phyloP scores from a whole-genome alignment of 2,888 invertebrate genomes.

The Tuta absoluta region DNA sequence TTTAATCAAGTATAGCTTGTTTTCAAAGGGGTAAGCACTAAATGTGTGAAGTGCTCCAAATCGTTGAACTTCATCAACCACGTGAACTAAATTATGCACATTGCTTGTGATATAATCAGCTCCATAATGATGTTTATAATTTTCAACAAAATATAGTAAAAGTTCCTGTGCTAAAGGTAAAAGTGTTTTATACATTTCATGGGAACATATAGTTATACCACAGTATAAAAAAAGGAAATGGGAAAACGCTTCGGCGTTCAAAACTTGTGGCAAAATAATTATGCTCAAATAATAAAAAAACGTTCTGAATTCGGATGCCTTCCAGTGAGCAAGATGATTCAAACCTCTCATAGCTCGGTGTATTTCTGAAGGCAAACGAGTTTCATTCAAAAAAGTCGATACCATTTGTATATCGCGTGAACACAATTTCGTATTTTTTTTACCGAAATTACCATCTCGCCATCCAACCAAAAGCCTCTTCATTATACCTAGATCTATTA shows the following conservation, averaged over 20 bases:
- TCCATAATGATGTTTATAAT: constrained; percentile 33
- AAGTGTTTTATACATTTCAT: constrained; percentile 10
- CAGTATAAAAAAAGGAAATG: constrained; percentile 28
- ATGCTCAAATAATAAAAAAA: constrained; percentile 31
- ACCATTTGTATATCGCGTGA: constrained; percentile 24
- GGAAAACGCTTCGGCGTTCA: constrained; percentile 9
- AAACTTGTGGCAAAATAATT: constrained; percentile 14
- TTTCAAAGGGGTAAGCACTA: constrained; percentile 36
- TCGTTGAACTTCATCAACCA: too few relatives aligned
- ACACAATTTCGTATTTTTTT: constrained; percentile 9
- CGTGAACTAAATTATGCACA: too few relatives aligned
- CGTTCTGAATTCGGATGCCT: constrained; percentile 28
- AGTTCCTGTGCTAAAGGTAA: constrained; percentile 30
- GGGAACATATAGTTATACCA: constrained; percentile 29
- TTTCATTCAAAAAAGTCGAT: constrained; percentile 18
- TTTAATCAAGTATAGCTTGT: constrained; percentile 33
- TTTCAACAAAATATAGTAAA: constrained; percentile 30
- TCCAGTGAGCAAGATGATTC: constrained; percentile 28
- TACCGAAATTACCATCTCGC: constrained; percentile 31
- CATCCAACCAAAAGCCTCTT: constrained; percentile 34
- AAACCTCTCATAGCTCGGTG: constrained; percentile 25
- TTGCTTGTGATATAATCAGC: too few relatives aligned
- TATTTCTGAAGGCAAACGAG: constrained; percentile 26
- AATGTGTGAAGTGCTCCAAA: too few relatives aligned
- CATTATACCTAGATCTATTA: constrained; percentile 35